Conservation (phyloP, 2,888 invertebrate species). For the Eumacrocentrus americanus region DNA sequence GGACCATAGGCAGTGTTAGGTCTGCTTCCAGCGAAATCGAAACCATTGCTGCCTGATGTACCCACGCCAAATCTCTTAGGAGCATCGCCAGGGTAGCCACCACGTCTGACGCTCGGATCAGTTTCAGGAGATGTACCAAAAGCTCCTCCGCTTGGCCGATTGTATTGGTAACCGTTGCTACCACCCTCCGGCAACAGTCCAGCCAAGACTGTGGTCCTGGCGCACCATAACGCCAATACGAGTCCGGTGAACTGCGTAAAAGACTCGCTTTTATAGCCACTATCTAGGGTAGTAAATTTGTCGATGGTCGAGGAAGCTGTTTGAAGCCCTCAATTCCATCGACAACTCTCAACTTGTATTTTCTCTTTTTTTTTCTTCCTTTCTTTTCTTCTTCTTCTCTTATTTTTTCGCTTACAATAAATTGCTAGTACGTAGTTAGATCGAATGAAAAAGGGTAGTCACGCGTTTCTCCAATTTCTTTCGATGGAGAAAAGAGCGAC, state of each 20-base stretch:
- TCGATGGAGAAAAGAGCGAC: constrained; percentile 10
- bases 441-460: constrained; percentile 23
- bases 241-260: constrained; percentile 44
- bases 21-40: constrained; percentile 26
- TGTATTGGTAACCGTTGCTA: constrained; percentile 53
- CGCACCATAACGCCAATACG: constrained; percentile 46
- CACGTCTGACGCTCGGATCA: constrained; percentile 28
- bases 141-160: constrained; percentile 46
- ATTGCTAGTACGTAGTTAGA: constrained; percentile 10
- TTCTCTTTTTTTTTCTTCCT: too few species aligned
- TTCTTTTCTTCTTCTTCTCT: too few species aligned
- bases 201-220: constrained; percentile 44
- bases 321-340: too few species aligned
- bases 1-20: constrained; percentile 38
- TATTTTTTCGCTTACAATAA: background rate
- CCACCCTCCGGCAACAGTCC: constrained; percentile 50
- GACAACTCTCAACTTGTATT: too few species aligned
- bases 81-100: constrained; percentile 29
- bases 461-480: constrained; percentile 28
- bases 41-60: constrained; percentile 32
- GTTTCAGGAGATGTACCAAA: constrained; percentile 26
- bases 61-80: constrained; percentile 32
- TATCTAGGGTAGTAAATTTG: too few species aligned
- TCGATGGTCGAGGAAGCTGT: too few species aligned
- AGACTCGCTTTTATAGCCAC: background rate